A percentile compares a stretch with the other conserved stretches of the same genome.
phyloP scores from a whole-genome alignment of 2,888 invertebrate species.

The Sinopyrophorus schimmeli region DNA sequence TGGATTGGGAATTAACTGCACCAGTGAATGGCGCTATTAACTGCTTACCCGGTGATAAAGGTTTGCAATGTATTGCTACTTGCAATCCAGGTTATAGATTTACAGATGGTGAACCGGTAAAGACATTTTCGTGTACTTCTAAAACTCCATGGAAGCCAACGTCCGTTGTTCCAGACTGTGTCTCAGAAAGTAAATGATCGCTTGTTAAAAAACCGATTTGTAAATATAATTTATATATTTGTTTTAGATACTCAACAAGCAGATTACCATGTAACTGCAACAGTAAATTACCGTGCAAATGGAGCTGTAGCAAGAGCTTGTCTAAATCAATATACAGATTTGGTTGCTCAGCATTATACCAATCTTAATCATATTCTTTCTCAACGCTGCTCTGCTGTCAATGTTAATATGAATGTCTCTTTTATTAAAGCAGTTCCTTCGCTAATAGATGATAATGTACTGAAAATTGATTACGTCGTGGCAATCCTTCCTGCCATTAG shows the following conservation, averaged over 20 bases:
- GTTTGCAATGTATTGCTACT: constrained; percentile 86
- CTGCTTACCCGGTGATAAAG: constrained; percentile 80
- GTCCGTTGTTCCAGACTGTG: constrained; percentile 92
- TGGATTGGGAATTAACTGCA: constrained; percentile 90
- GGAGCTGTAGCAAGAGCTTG: constrained; percentile 87
- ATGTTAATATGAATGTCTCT: constrained; percentile 92
- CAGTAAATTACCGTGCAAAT: constrained; percentile 84
- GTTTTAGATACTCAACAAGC: constrained; percentile 85
- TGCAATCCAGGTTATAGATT: constrained; percentile 88
- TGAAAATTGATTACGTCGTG: constrained; percentile 87
- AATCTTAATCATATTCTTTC: constrained; percentile 81
- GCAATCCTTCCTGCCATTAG: constrained; percentile 85
- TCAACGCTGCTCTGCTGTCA: constrained; percentile 91
- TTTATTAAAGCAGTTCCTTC: constrained; percentile 82
- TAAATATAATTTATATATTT: constrained; percentile 1
- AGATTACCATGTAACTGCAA: constrained; percentile 88
- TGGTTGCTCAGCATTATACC: constrained; percentile 77
- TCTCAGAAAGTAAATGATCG: constrained; percentile 75
- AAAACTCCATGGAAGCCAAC: constrained; percentile 84
- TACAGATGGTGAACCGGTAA: constrained; percentile 86
- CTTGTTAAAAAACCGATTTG: too few species aligned
- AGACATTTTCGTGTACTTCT: constrained; percentile 82
- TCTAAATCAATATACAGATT: constrained; percentile 81
- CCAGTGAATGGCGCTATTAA: constrained; percentile 88
- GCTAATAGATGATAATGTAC: constrained; percentile 82